phyloP scores from a whole-genome alignment of 2,797 vertebrate species.

The Oreonectes daqikongensis region DNA sequence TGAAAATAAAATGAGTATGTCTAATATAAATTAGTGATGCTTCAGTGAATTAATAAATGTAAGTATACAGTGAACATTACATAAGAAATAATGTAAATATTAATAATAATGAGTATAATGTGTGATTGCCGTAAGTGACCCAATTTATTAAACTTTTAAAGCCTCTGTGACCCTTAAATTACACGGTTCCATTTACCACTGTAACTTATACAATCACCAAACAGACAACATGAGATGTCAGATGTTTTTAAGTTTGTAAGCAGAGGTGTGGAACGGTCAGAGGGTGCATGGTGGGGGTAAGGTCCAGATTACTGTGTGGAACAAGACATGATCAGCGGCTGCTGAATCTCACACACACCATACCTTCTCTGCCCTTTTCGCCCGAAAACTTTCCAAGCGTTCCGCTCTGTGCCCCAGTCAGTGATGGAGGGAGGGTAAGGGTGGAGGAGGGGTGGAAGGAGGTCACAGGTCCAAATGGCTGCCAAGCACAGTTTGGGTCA shows the following conservation, averaged over 20 bases:
- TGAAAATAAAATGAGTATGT: too few relatives aligned
- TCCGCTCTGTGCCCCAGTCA: slow-evolving; percentile 66
- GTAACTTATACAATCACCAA: not conserved
- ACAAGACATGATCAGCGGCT: slow-evolving; percentile 79
- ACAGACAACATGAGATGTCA: not conserved
- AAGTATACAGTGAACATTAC: too few relatives aligned
- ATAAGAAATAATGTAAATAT: too few relatives aligned
- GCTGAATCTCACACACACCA: slow-evolving; percentile 69
- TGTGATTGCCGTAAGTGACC: not conserved
- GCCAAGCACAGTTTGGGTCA: slow-evolving; percentile 64
- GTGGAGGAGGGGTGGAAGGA: slow-evolving; percentile 55
- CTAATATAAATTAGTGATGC: too few relatives aligned
- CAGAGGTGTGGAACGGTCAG: slow-evolving; percentile 52
- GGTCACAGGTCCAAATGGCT: slow-evolving; percentile 63
- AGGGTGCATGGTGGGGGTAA: slow-evolving; percentile 77
- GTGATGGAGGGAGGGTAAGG: slow-evolving; percentile 44
- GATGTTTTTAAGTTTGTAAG: slow-evolving; percentile 11
- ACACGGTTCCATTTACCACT: not conserved
- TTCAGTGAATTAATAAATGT: too few relatives aligned
- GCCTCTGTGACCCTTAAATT: too few relatives aligned
- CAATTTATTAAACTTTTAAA: not conserved
- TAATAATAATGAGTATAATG: too few relatives aligned
- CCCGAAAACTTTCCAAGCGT: slow-evolving; percentile 72
- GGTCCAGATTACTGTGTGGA: slow-evolving; percentile 89
- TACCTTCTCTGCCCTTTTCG: slow-evolving; percentile 71